A percentile compares a stretch with the other conserved stretches of the same genome.
These are phyloP conservation scores for Dryocosmus kuriphilus DNA, from an alignment of 2,888 invertebrate genomes.

Conservation along the genomic window DNA sequence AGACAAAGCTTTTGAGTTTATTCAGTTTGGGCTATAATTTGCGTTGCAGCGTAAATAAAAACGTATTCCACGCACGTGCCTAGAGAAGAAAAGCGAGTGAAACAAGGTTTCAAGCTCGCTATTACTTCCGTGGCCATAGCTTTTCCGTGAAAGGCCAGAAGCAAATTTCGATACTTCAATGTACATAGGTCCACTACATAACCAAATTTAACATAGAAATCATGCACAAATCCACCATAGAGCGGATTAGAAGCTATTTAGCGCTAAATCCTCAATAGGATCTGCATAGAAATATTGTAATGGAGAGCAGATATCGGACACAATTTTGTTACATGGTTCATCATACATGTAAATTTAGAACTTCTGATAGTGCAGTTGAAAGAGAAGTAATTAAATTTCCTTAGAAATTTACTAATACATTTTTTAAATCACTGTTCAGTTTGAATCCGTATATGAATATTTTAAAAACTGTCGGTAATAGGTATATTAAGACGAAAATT, in stretches of 20 bases:
- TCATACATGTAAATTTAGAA: not conserved
- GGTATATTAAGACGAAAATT: too few relatives aligned
- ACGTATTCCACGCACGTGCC: not conserved
- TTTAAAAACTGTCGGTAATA: too few relatives aligned
- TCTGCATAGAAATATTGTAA: not conserved
- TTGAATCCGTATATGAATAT: too few relatives aligned
- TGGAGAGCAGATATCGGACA: not conserved
- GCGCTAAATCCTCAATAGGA: not conserved
- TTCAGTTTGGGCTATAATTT: not conserved
- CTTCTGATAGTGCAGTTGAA: not conserved
- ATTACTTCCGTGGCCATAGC: slow-evolving; percentile 9
- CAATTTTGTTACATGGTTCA: not conserved
- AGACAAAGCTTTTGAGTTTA: too few relatives aligned
- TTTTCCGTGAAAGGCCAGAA: not conserved
- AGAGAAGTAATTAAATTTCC: not conserved
- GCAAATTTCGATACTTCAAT: slow-evolving; percentile 33
- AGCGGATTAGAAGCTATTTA: slow-evolving; percentile 14
- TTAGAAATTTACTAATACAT: not conserved
- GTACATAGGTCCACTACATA: not conserved
- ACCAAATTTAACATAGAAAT: slow-evolving; percentile 26
- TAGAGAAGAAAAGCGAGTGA: not conserved
- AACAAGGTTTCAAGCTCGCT: slow-evolving; percentile 10
- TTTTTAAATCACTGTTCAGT: not conserved
- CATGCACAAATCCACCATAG: slow-evolving; percentile 21
- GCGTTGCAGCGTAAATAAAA: not conserved